These are phyloP conservation scores for Heloderma charlesbogerti DNA, from an alignment of 2,113 vertebrate genomes.

Conservation along the genomic window DNA sequence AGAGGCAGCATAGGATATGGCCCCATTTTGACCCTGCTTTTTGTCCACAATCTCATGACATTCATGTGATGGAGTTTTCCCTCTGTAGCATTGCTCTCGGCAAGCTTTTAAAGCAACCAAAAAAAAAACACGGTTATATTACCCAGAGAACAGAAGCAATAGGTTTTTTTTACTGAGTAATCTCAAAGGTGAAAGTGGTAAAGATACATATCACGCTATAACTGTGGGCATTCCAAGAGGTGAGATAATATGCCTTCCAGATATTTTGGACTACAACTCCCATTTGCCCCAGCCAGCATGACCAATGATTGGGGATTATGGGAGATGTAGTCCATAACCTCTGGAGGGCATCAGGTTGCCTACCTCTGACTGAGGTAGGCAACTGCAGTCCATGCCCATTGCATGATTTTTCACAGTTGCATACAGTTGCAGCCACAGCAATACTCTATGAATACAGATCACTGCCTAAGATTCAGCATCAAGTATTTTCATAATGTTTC, in stretches of 20 bases:
- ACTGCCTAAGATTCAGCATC: not conserved
- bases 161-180: not conserved
- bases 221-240: constrained; percentile 4
- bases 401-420: constrained; percentile 38
- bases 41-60: not conserved
- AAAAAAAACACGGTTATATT: too few species aligned
- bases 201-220: not conserved
- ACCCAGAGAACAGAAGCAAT: not conserved
- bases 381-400: not conserved
- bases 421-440: constrained; percentile 17
- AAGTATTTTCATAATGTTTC: not conserved
- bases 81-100: accelerated
- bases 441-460: not conserved
- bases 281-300: too few species aligned
- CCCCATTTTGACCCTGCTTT: not conserved
- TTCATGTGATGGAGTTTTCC: not conserved
- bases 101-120: constrained; percentile 18
- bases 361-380: too few species aligned
- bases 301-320: too few species aligned
- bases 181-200: not conserved
- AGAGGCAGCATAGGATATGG: too few species aligned
- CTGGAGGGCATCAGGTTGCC: too few species aligned
- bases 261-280: too few species aligned
- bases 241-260: constrained; percentile 7
- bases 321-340: too few species aligned